Conservation (phyloP, 2,797 vertebrate genomes). For the Cyclopterus lumpus region DNA sequence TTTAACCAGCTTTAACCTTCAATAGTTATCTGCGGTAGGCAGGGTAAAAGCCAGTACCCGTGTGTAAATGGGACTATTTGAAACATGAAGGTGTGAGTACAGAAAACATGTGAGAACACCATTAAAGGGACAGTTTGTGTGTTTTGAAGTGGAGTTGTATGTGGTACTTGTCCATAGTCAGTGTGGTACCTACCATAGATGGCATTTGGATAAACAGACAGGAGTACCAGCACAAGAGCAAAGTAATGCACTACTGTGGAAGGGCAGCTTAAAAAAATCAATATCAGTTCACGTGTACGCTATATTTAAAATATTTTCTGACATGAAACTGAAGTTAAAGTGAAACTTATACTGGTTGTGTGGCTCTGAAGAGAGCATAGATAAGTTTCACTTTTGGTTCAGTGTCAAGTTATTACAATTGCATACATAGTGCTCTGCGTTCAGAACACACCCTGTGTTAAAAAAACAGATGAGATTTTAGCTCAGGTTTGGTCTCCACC, state of each 20-base stretch:
- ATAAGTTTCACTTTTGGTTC: not conserved
- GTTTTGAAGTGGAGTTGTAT: not conserved
- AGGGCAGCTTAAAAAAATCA: too few species aligned
- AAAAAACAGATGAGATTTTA: not conserved
- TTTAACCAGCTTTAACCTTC: conserved; percentile 16
- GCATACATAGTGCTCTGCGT: not conserved
- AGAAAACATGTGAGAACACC: not conserved
- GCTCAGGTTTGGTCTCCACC: not conserved
- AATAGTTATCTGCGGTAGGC: conserved; percentile 8
- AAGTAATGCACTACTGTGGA: not conserved
- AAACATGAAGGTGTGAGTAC: not conserved
- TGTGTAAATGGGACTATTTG: conserved; percentile 3
- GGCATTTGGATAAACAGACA: not conserved
- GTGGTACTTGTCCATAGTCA: not conserved
- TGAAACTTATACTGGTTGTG: not conserved
- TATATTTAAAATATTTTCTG: too few species aligned
- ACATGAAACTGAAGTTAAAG: not conserved
- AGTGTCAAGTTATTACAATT: not conserved
- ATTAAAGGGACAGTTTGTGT: not conserved
- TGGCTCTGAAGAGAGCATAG: not conserved
- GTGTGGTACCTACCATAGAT: not conserved
- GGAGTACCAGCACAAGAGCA: not conserved
- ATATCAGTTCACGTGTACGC: too few species aligned
- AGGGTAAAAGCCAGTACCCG: not conserved
- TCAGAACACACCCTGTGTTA: not conserved